Base-by-base conservation (phyloP, 2,888 invertebrate species). In the Amphipoea oculea region DNA sequence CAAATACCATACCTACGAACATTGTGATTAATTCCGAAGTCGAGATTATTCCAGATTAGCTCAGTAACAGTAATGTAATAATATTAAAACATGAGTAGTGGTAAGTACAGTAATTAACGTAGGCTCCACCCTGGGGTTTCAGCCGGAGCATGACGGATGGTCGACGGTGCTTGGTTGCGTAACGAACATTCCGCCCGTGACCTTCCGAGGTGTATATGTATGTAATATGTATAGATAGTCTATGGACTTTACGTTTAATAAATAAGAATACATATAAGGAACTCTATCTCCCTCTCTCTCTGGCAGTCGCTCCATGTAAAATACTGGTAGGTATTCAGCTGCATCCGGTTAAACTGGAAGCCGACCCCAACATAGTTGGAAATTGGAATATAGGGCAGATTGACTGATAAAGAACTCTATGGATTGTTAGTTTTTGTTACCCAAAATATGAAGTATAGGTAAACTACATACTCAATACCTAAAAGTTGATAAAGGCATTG, bases 61-160 rank as follows among this genome's bases (percentile, higher is more conserved):
- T 57, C 42, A 40, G 62, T 72, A 86, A 86, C 83, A 66, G 63
- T 76, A 72, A 74, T 74, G 68, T 75, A 65, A 63, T 74, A 40
- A 63, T 74, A 60, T 66, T 78, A 76, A 67, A 72, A 68, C 63
- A 76, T 73, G 78, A 77, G 74, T 68, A 51, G 36, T 48, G 36
- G 40, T 76, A 62, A 76, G 70, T 66, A 67, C 40, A 51, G 81
- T 83, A 86, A 85, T 84, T 86, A 88, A 74, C 77, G 72, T 81
- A 70, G 76, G 29, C 29, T 29, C 77, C 79, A 79, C 79, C 85
- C 88, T 86, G 81, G 82, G 82, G 75, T 82, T 83, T 79, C 79
- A 81, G 86, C 78, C 82, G 89, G 90, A 93, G 91, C 95, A 90
- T 95, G 95, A 94, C 95, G 93, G 94, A 94, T 95, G 93, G 93